phyloP scores from a whole-genome alignment of 2,797 vertebrate genomes.

The Mormyrops attenuatus region DNA sequence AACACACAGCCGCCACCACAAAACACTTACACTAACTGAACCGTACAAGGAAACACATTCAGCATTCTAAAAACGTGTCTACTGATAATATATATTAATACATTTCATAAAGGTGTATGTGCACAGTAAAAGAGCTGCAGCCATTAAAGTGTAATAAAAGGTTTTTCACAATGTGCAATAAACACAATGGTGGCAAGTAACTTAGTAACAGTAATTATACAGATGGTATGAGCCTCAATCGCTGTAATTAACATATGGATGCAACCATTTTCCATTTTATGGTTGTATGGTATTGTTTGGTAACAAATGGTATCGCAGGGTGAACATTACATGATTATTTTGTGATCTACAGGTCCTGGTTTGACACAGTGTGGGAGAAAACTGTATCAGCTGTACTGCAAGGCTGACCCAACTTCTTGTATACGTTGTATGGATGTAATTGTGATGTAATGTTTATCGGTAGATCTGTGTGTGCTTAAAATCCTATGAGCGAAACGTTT shows the following conservation, averaged over 20 bases:
- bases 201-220: conserved; percentile 6
- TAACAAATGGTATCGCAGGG: neutral
- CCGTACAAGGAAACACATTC: neutral
- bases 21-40: neutral
- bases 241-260: conserved; percentile 4
- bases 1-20: neutral
- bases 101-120: neutral
- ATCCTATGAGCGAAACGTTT: neutral
- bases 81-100: neutral
- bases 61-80: neutral
- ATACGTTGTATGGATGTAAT: neutral
- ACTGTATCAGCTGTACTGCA: neutral
- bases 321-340: neutral
- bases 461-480: neutral
- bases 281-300: neutral
- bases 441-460: neutral
- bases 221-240: neutral
- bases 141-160: neutral
- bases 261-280: neutral
- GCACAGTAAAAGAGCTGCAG: neutral
- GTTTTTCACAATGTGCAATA: neutral
- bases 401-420: neutral
- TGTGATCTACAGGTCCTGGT: neutral
- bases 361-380: neutral
- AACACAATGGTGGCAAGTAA: neutral